Percentiles rank a stretch among this genome's conserved stretches.
Evolutionary conservation across 1,140 invertebrate species (phyloP).

Genomic region (Pantala flavescens): DNA sequence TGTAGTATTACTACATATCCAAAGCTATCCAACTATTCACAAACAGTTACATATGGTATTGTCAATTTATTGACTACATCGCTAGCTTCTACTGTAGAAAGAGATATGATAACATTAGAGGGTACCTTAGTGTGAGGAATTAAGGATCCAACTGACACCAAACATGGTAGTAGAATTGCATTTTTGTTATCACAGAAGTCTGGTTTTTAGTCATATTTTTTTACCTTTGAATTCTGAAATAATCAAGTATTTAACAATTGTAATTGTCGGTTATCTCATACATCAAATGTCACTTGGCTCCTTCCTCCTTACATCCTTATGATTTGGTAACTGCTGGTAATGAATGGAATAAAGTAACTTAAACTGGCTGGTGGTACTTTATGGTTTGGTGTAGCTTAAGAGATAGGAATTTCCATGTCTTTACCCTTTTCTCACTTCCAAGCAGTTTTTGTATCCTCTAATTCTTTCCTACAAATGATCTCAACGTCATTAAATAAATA

Average conservation of each 20-base stretch:
- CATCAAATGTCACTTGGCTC: background rate
- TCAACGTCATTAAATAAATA: background rate
- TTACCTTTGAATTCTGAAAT: background rate
- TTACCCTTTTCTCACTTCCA: background rate
- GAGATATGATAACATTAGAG: slow-evolving; percentile 2
- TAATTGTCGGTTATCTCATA: background rate
- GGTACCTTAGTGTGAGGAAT: background rate
- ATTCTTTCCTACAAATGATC: background rate
- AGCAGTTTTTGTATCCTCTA: background rate
- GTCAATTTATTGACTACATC: background rate
- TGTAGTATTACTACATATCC: background rate
- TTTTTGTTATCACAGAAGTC: background rate
- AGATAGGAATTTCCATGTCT: background rate
- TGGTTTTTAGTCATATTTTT: background rate
- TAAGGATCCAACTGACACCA: background rate
- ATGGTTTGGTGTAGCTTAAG: no score
- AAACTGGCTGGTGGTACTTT: no score
- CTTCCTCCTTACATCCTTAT: background rate
- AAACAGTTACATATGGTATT: background rate
- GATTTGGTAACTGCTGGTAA: background rate
- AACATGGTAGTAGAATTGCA: background rate
- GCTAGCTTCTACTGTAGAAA: background rate
- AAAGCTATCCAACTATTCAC: background rate
- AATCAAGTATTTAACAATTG: background rate
- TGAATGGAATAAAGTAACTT: no score